phyloP scores from a whole-genome alignment of 2,888 invertebrate genomes.

The Scrobipalpa costella region DNA sequence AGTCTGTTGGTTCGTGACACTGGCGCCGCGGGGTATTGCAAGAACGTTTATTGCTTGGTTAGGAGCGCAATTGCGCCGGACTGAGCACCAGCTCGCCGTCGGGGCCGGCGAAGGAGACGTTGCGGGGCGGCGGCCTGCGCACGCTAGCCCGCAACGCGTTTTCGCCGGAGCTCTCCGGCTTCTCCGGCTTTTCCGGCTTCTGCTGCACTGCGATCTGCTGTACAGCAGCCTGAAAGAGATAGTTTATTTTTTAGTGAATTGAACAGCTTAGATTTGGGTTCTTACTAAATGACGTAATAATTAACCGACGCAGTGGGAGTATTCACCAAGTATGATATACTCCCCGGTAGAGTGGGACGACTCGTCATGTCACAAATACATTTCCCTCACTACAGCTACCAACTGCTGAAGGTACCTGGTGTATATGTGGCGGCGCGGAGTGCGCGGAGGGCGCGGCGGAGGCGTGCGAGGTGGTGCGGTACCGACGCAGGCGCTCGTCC shows the following conservation, averaged over 20 bases:
- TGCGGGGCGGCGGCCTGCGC: constrained; percentile 65
- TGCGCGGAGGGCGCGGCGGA: constrained; percentile 21
- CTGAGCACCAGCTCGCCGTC: constrained; percentile 83
- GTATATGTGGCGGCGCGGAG: constrained; percentile 34
- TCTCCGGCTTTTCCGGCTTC: constrained; percentile 26
- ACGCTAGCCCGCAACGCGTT: constrained; percentile 40
- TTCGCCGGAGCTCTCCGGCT: constrained; percentile 29
- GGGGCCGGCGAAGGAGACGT: constrained; percentile 77
- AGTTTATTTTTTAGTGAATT: too few relatives aligned
- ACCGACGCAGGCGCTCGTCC: constrained; percentile 74
- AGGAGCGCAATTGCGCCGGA: constrained; percentile 83
- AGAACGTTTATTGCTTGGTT: constrained; percentile 68
- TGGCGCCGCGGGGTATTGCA: constrained; percentile 48
- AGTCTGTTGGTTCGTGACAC: constrained; percentile 16
- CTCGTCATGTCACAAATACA: too few relatives aligned
- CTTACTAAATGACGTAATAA: too few relatives aligned
- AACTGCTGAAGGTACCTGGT: constrained; percentile 40
- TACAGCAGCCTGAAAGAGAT: constrained; percentile 29
- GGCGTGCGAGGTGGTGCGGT: constrained; percentile 57
- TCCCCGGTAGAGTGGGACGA: too few relatives aligned
- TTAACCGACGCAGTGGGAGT: too few relatives aligned
- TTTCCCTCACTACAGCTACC: too few relatives aligned
- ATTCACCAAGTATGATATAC: too few relatives aligned
- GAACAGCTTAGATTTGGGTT: not conserved
- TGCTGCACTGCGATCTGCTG: constrained; percentile 32